Evolutionary conservation across 2,113 vertebrate species (phyloP).

Genomic region (Cryptoleucopteryx plumbea): DNA sequence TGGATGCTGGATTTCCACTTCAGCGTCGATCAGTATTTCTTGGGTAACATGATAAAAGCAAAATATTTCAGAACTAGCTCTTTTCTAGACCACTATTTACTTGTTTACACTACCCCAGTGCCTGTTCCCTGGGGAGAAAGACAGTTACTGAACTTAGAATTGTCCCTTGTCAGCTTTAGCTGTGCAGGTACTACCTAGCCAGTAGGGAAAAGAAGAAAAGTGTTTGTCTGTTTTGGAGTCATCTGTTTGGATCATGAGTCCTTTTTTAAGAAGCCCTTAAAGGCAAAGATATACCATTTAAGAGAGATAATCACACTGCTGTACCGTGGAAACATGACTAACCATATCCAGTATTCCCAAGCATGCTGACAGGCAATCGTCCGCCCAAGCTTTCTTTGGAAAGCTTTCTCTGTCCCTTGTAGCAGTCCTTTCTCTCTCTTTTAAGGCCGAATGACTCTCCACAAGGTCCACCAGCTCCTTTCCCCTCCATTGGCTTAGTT

Average conservation of each 20-base stretch:
- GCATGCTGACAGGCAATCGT: neutral
- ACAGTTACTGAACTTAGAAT: neutral
- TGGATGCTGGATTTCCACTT: neutral
- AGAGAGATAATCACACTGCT: neutral
- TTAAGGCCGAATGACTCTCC: neutral
- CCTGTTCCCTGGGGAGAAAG: neutral
- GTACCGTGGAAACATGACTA: neutral
- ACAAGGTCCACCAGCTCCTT: neutral
- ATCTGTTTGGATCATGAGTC: neutral
- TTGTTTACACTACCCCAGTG: neutral
- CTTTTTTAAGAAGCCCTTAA: neutral
- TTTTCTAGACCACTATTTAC: neutral
- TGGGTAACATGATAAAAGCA: neutral
- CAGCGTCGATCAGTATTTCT: neutral
- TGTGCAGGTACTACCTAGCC: neutral
- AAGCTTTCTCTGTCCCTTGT: neutral
- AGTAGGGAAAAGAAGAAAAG: neutral
- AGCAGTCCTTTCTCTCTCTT: neutral
- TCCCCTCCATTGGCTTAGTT: neutral
- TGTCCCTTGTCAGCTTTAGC: neutral
- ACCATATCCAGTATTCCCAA: neutral
- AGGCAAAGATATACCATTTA: neutral
- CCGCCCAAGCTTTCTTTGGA: neutral
- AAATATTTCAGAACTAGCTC: neutral
- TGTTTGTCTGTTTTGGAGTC: neutral